Evolutionary conservation across 2,888 invertebrate genomes (phyloP).

Genomic region (Parnassius mnemosyne): DNA sequence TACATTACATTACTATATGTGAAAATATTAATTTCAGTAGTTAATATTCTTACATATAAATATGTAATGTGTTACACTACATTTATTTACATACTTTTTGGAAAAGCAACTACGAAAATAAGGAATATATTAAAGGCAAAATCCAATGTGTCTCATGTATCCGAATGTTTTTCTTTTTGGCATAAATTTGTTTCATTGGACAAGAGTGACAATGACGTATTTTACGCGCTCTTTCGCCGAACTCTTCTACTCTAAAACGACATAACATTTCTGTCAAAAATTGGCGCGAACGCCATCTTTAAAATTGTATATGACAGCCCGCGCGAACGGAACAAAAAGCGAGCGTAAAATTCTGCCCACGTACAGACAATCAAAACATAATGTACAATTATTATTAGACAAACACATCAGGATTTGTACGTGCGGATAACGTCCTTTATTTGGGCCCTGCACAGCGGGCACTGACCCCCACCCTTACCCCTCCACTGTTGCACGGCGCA

Average conservation of each 20-base stretch:
- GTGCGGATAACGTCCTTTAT: constrained; percentile 98
- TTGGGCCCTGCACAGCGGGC: constrained; percentile 95
- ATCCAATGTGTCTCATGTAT: constrained; percentile 13
- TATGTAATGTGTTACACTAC: constrained; percentile 16
- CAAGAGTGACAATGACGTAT: not conserved
- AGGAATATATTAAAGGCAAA: constrained; percentile 27
- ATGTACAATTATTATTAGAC: not conserved
- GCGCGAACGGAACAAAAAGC: constrained; percentile 11
- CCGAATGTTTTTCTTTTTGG: constrained; percentile 28
- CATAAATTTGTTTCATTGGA: constrained; percentile 27
- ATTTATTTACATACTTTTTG: constrained; percentile 32
- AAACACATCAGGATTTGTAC: constrained; percentile 88
- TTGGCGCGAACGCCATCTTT: constrained; percentile 16
- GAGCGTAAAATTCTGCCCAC: constrained; percentile 14
- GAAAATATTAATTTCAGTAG: not conserved
- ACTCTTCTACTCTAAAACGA: not conserved
- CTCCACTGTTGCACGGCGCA: constrained; percentile 97
- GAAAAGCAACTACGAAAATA: constrained; percentile 30
- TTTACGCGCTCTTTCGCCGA: constrained; percentile 17
- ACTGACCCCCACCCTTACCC: constrained; percentile 93
- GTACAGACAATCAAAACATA: constrained; percentile 10
- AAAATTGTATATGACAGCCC: constrained; percentile 9
- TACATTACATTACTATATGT: constrained; percentile 8
- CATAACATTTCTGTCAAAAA: constrained; percentile 13
- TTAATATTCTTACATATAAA: constrained; percentile 10